Base-by-base conservation (phyloP, 1,140 invertebrate species). In the Drosophila mayri region DNA sequence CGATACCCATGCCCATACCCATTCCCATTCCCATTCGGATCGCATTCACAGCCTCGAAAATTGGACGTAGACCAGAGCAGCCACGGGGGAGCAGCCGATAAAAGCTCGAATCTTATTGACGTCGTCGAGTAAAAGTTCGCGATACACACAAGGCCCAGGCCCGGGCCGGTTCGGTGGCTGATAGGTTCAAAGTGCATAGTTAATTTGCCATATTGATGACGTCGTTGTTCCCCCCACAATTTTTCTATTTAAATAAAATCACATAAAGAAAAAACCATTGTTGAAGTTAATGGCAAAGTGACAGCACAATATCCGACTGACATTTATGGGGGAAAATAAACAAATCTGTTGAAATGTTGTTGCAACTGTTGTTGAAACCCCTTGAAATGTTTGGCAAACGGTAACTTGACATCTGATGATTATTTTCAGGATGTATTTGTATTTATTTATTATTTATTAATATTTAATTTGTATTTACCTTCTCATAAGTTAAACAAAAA, bases 181-280 rank as follows among this genome's bases (percentile, higher is more conserved):
- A 52, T 59, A 28, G 74, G 83, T 86, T 86, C 83, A 86, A 86
- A 86, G 83, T 82, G 79, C 79, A 83, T 40, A 67, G 61, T 71
- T 86, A 86, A 85, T 78, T 85, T 78, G 74, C 43, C 67, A 40
- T 62, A 44, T 66, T 73, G 74, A 70, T 80, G 68, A 86, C 79
- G 79, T 77, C 76, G 49, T n/a, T 22, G 16, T 14, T 4, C 4
- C 46, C 46, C 16, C 7, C 11, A 4, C 22, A 32, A 14, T 25
- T 12, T 50, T 18, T 50, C 43, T 32, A 67, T 60, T 47, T 49
- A 74, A 76, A 81, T 73, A 57, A 80, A 68, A 82, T 58, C 61
- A 76, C 55, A 74, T 47, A 25, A 62, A 72, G 8, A 30, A 30
- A 74, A 72, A 73, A 20, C 40, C 20, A 73, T 74, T 73, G 38